Conservation (phyloP, 1,140 invertebrate genomes). For the Sitodiplosis mosellana region DNA sequence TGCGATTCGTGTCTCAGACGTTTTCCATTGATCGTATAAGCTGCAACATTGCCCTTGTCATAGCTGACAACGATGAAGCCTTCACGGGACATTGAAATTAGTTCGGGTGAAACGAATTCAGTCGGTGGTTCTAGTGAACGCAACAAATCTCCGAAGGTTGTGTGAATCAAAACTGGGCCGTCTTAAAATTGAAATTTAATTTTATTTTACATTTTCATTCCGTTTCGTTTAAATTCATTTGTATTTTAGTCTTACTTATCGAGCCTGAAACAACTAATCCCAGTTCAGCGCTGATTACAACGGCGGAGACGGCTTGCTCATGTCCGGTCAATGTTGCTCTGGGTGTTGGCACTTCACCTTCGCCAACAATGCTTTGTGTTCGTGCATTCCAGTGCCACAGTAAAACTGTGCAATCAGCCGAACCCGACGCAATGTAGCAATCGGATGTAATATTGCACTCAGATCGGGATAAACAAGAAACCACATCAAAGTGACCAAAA, state of each 20-base stretch:
- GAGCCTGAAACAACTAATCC: slow-evolving; percentile 94
- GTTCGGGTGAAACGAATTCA: slow-evolving; percentile 68
- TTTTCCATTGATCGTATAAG: slow-evolving; percentile 84
- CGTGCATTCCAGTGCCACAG: slow-evolving; percentile 98
- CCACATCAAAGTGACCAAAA: slow-evolving; percentile 96
- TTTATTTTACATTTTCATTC: not conserved
- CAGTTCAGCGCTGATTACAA: slow-evolving; percentile 92
- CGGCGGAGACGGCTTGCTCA: slow-evolving; percentile 82
- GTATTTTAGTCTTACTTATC: slow-evolving; percentile 34
- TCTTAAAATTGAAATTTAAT: slow-evolving; percentile 32
- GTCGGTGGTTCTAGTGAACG: slow-evolving; percentile 68
- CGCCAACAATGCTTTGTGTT: slow-evolving; percentile 89
- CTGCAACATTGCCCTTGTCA: slow-evolving; percentile 77
- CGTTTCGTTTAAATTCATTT: too few species aligned
- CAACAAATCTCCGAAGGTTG: slow-evolving; percentile 94
- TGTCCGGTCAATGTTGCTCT: slow-evolving; percentile 93
- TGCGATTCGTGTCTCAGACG: slow-evolving; percentile 72
- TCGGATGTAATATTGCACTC: slow-evolving; percentile 98
- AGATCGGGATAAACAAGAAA: slow-evolving; percentile 88
- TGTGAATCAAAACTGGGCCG: slow-evolving; percentile 92
- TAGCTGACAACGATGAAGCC: slow-evolving; percentile 92
- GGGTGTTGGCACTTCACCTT: slow-evolving; percentile 85
- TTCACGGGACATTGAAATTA: slow-evolving; percentile 85
- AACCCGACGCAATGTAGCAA: slow-evolving; percentile 95
- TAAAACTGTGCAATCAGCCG: slow-evolving; percentile 91